A percentile compares a stretch with the other conserved stretches of the same genome.
phyloP scores from a whole-genome alignment of 2,888 invertebrate species.

The Drosophila atroscutellata region DNA sequence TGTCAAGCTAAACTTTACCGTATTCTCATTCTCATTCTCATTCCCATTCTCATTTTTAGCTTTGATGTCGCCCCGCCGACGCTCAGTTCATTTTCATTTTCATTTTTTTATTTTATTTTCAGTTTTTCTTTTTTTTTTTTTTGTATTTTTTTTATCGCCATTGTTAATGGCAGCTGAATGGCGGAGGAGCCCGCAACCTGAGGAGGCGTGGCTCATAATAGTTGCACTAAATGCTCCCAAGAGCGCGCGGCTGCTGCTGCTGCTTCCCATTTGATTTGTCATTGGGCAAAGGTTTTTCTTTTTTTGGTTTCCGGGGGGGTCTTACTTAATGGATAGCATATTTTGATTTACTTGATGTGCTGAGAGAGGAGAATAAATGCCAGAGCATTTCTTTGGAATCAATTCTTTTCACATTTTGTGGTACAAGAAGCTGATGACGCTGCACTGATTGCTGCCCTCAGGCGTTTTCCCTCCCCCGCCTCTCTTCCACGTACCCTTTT shows the following conservation, averaged over 20 bases:
- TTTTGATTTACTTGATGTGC: slow-evolving; percentile 67
- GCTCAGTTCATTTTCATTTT: slow-evolving; percentile 26
- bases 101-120: slow-evolving; percentile 13
- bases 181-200: not conserved
- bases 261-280: slow-evolving; percentile 59
- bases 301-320: not conserved
- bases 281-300: slow-evolving; percentile 41
- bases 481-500: not conserved
- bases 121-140: not conserved
- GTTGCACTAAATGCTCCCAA: slow-evolving; percentile 64
- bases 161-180: slow-evolving; percentile 20
- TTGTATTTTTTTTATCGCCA: slow-evolving; percentile 7
- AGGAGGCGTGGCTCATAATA: slow-evolving; percentile 23
- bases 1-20: slow-evolving; percentile 15
- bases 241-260: slow-evolving; percentile 18
- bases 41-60: slow-evolving; percentile 13
- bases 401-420: slow-evolving; percentile 53
- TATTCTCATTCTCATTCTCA: slow-evolving; percentile 6
- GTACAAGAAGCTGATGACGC: slow-evolving; percentile 67
- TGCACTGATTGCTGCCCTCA: slow-evolving; percentile 70
- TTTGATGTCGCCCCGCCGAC: slow-evolving; percentile 37
- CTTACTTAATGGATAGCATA: slow-evolving; percentile 49
- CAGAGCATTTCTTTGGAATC: slow-evolving; percentile 37
- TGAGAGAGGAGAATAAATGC: not conserved
- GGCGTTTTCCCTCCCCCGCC: slow-evolving; percentile 4